Conservation (phyloP, 2,888 invertebrate species). For the Epirrita christyi region DNA sequence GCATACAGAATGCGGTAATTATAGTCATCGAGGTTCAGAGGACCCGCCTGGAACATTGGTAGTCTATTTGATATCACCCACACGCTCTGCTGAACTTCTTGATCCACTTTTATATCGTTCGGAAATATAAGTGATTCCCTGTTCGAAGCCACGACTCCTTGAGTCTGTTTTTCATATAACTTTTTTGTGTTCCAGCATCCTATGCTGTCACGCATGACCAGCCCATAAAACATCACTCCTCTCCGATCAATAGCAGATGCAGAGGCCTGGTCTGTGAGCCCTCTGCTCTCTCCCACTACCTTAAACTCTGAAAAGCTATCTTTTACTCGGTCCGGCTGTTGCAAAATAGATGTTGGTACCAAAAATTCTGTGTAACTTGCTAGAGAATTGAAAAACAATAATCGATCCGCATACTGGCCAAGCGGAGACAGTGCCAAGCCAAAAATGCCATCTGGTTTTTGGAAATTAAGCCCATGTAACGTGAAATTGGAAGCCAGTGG, state of each 20-base stretch:
- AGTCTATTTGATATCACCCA: slow-evolving; percentile 92
- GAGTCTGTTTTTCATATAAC: slow-evolving; percentile 86
- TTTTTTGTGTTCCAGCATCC: slow-evolving; percentile 93
- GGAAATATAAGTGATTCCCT: slow-evolving; percentile 89
- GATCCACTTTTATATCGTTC: slow-evolving; percentile 92
- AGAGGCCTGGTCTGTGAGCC: slow-evolving; percentile 88
- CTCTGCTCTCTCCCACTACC: slow-evolving; percentile 81
- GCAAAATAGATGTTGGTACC: slow-evolving; percentile 87
- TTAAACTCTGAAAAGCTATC: slow-evolving; percentile 65
- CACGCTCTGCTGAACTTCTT: slow-evolving; percentile 87
- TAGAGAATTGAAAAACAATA: slow-evolving; percentile 92
- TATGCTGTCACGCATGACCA: slow-evolving; percentile 90
- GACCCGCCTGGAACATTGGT: slow-evolving; percentile 89
- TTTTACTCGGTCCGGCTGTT: slow-evolving; percentile 79
- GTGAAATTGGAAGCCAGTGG: slow-evolving; percentile 90
- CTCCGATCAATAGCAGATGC: slow-evolving; percentile 89
- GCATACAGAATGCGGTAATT: slow-evolving; percentile 91
- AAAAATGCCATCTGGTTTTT: slow-evolving; percentile 93
- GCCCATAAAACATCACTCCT: slow-evolving; percentile 91
- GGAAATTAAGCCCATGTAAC: slow-evolving; percentile 90
- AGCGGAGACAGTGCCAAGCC: slow-evolving; percentile 88
- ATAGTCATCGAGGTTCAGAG: slow-evolving; percentile 85
- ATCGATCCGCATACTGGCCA: slow-evolving; percentile 80
- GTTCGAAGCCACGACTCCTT: slow-evolving; percentile 86
- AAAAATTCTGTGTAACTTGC: slow-evolving; percentile 92